Evolutionary conservation across 2,888 invertebrate genomes (phyloP).

Genomic region (Tanytarsus gracilentus): DNA sequence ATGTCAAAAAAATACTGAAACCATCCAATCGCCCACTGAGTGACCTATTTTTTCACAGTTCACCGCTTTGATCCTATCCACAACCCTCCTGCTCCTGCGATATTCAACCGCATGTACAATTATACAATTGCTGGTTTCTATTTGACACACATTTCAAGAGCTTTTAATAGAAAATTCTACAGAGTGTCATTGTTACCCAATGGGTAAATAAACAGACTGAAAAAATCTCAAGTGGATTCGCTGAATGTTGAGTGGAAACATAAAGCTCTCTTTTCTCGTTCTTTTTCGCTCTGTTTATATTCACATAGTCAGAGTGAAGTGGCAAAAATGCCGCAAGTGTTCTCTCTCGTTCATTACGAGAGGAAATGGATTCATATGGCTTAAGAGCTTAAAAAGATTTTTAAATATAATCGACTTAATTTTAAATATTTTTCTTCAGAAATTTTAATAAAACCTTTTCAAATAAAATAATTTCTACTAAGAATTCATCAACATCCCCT

Average conservation of each 20-base stretch:
- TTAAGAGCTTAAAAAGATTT: no score
- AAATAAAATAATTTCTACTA: no score
- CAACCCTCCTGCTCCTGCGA: background rate
- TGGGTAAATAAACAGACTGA: background rate
- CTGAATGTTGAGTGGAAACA: background rate
- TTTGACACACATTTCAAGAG: slow-evolving; percentile 7
- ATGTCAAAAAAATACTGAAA: no score
- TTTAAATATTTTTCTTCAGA: no score
- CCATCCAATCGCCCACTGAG: no score
- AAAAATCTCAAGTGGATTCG: background rate
- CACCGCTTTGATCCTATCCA: slow-evolving; percentile 4
- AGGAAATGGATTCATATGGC: no score
- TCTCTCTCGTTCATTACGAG: background rate
- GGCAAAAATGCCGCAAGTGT: slow-evolving; percentile 6
- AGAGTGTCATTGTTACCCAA: background rate
- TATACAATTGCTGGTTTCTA: background rate
- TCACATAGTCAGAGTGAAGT: background rate
- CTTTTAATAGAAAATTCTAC: background rate
- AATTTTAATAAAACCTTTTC: no score
- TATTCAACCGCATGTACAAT: background rate
- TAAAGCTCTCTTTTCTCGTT: background rate
- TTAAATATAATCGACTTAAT: no score
- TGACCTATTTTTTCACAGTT: slow-evolving; percentile 26
- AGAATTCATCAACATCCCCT: no score
- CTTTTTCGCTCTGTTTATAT: background rate